phyloP scores from a whole-genome alignment of 2,888 invertebrate species.

The Limnephilus rhombicus region DNA sequence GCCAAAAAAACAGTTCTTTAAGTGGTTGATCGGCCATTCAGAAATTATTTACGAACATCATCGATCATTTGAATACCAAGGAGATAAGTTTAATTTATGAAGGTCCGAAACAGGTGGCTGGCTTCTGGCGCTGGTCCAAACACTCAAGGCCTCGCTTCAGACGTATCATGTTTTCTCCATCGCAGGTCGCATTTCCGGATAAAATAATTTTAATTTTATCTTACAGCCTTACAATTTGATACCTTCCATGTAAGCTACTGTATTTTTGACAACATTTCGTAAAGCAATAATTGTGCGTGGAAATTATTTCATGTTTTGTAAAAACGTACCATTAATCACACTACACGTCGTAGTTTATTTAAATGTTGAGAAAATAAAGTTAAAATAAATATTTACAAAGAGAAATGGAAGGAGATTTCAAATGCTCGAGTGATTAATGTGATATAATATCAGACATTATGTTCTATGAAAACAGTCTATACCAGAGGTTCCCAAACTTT shows the following conservation, averaged over 20 bases:
- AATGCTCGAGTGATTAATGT: background rate
- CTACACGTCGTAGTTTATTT: background rate
- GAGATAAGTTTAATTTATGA: slow-evolving; percentile 63
- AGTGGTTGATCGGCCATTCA: slow-evolving; percentile 19
- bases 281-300: background rate
- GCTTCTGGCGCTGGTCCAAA: slow-evolving; percentile 50
- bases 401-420: too few relatives aligned
- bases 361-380: background rate
- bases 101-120: slow-evolving; percentile 57
- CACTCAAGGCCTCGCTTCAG: slow-evolving; percentile 25
- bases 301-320: background rate
- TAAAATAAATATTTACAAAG: background rate
- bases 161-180: slow-evolving; percentile 39
- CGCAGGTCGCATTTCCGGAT: slow-evolving; percentile 41
- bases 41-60: slow-evolving; percentile 62
- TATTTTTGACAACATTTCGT: background rate
- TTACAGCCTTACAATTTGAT: background rate
- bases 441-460: background rate
- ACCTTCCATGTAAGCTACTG: background rate
- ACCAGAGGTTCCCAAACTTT: too few relatives aligned
- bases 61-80: slow-evolving; percentile 64
- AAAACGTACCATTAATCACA: background rate
- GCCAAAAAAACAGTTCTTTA: slow-evolving; percentile 13
- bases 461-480: background rate
- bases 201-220: slow-evolving; percentile 11